A percentile compares a stretch with the other conserved stretches of the same genome.
Evolutionary conservation across 2,888 invertebrate genomes (phyloP).

Genomic region (Cheilosia variabilis): DNA sequence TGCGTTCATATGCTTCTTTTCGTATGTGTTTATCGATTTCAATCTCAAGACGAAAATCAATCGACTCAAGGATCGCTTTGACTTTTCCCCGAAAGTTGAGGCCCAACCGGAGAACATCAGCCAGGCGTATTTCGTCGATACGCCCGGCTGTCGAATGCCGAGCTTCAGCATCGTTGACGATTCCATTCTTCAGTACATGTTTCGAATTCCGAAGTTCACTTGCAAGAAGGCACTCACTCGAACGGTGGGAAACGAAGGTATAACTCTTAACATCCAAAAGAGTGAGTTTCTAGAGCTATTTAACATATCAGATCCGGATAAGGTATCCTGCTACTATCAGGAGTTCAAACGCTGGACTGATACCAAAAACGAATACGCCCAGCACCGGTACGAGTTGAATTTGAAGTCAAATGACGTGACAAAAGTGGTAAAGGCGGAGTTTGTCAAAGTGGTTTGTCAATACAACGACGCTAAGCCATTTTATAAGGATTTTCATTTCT

Average conservation of each 20-base stretch:
- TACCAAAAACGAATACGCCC: constrained; percentile 77
- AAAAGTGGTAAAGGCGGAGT: constrained; percentile 84
- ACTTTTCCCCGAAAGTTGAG: constrained; percentile 81
- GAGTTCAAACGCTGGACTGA: constrained; percentile 80
- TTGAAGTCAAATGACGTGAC: constrained; percentile 80
- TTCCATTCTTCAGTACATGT: constrained; percentile 81
- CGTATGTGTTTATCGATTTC: constrained; percentile 82
- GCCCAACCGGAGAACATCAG: constrained; percentile 78
- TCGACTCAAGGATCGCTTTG: constrained; percentile 80
- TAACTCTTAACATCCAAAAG: constrained; percentile 79
- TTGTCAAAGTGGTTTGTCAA: constrained; percentile 88
- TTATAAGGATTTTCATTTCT: constrained; percentile 88
- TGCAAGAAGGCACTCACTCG: constrained; percentile 79
- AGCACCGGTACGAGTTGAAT: constrained; percentile 77
- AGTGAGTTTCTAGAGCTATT: constrained; percentile 78
- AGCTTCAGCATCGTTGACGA: constrained; percentile 81
- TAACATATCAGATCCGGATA: constrained; percentile 78
- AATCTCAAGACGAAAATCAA: constrained; percentile 81
- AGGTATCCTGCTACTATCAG: constrained; percentile 80
- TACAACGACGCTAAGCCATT: constrained; percentile 83
- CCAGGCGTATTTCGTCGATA: constrained; percentile 82
- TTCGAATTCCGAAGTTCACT: constrained; percentile 77
- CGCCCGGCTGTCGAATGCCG: constrained; percentile 83
- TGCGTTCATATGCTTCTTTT: constrained; percentile 81
- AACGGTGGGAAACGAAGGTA: constrained; percentile 76